Evolutionary conservation across 2,797 vertebrate genomes (phyloP).

Genomic region (Ataeniobius toweri): DNA sequence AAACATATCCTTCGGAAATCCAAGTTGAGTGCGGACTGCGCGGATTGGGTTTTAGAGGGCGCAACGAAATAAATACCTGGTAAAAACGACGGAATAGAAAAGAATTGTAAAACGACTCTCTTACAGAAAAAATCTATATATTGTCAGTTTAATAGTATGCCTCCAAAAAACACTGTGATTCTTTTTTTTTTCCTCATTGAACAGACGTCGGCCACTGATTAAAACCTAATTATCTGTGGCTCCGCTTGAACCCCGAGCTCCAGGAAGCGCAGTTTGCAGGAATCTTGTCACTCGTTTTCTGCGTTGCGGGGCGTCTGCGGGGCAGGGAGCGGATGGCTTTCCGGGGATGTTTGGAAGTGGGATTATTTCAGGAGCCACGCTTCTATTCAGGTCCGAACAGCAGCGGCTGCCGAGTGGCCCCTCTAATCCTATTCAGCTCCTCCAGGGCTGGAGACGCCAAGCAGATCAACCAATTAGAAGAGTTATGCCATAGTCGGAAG

Average conservation of each 20-base stretch:
- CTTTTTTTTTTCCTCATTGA: background rate
- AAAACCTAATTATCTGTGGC: background rate
- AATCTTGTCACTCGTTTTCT: conserved; percentile 22
- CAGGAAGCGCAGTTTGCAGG: background rate
- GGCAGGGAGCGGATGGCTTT: conserved; percentile 16
- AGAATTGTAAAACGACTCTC: background rate
- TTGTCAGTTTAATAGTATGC: background rate
- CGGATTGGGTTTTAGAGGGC: background rate
- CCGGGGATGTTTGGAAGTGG: conserved; percentile 41
- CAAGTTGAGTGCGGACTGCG: background rate
- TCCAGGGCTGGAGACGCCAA: conserved; percentile 78
- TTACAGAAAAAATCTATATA: background rate
- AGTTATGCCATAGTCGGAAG: conserved; percentile 64
- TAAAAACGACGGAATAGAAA: background rate
- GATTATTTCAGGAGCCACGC: conserved; percentile 63
- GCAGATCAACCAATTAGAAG: conserved; percentile 82
- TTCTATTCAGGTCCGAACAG: conserved; percentile 73
- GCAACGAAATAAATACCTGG: background rate
- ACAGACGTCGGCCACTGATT: background rate
- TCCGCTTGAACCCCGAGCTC: conserved; percentile 41
- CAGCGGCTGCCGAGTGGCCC: conserved; percentile 68
- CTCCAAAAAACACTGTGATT: background rate
- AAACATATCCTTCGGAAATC: background rate
- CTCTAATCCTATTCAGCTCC: conserved; percentile 65
- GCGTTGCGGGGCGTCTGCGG: conserved; percentile 5